Evolutionary conservation across 2,888 invertebrate genomes (phyloP).

Genomic region (Aporophyla lueneburgensis): DNA sequence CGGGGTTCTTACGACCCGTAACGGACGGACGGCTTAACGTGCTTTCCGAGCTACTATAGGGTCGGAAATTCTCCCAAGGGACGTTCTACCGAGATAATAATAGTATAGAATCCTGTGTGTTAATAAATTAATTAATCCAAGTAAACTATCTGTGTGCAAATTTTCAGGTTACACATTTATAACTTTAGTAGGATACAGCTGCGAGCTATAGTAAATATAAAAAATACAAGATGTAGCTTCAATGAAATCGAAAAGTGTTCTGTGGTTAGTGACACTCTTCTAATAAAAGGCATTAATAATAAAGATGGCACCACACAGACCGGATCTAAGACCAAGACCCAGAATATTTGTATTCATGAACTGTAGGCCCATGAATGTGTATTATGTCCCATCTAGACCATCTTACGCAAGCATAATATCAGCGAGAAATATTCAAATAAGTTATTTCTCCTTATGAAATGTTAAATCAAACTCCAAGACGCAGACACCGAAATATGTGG

Average conservation of each 20-base stretch:
- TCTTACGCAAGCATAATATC: constrained; percentile 57
- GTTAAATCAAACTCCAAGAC: constrained; percentile 52
- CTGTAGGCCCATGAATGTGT: constrained; percentile 67
- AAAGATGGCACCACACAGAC: constrained; percentile 37
- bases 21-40: too few species aligned
- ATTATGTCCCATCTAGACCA: constrained; percentile 56
- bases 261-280: background rate
- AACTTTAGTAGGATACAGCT: too few species aligned
- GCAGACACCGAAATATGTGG: constrained; percentile 34
- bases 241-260: background rate
- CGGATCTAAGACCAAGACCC: constrained; percentile 59
- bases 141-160: too few species aligned
- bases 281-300: constrained; percentile 48
- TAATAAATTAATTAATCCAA: too few species aligned
- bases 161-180: too few species aligned
- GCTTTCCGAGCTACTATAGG: too few species aligned
- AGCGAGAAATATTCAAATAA: constrained; percentile 57
- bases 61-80: too few species aligned
- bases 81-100: too few species aligned
- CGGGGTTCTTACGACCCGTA: too few species aligned
- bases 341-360: constrained; percentile 73
- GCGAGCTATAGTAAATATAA: background rate
- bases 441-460: constrained; percentile 52
- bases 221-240: background rate
- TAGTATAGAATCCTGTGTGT: too few species aligned